Evolutionary conservation across 2,797 vertebrate genomes (phyloP), one percentile per base, ranked within the genome.

Genomic region (Myotis findleyi): DNA sequence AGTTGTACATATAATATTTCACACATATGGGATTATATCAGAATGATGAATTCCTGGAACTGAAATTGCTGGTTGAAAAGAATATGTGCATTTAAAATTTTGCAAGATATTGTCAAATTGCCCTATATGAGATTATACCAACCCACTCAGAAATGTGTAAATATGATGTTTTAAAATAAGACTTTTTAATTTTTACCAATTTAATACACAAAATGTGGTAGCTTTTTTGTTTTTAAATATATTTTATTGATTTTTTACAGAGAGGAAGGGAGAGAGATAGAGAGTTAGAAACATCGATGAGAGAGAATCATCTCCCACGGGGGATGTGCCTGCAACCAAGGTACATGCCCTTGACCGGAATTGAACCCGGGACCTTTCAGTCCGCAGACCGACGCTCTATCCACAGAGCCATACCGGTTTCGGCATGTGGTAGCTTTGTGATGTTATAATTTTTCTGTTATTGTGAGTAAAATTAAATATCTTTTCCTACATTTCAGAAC

Each of bases 21-120:
- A 44, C 44, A 77, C 10, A n/a, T 16, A 87, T 81, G 68, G 18
- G 8, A 47, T 72, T 79, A 36, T 51, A 85, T 83, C 47, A 69
- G 47, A 81, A 73, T 73, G 17, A 89, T 36, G 11, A 36, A 68
- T 94, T 91, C n/a, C 33, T 95, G 72, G 86, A 64, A 30, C 9
- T 76, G 33, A 93, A 87, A 68, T 59, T 77, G 41, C 38, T 80
- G 49, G 33, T n/a, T 49, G 53, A 49, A 90, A 92, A 86, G 87
- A 87, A 17, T 68, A 59, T 3, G 23, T 68, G 20, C 47, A 82
- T 93, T 93, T 92, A 94, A 57, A 69, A 38, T 76, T 73, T 75
- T 89, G 20, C 93, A 75, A 30, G 44, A 66, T 69, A 72, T 71
- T 82, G 5, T 68, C 64, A 95, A 89, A 13, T 71, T 66, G 10